Evolutionary conservation across 2,113 vertebrate genomes (phyloP).

Genomic region (Prunella fulvescens): DNA sequence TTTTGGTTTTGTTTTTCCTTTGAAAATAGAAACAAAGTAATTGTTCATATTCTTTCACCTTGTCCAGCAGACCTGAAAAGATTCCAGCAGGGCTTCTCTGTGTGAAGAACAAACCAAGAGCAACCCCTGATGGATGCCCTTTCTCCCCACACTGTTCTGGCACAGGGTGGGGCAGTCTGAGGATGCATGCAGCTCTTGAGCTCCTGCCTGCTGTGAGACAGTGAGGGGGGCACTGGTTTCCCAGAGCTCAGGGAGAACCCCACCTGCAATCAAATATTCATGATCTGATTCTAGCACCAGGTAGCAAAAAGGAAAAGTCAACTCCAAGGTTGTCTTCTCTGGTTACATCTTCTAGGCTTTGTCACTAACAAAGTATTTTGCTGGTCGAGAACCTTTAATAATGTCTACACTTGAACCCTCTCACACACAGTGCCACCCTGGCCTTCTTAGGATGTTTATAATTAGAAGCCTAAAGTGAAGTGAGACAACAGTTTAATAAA

Average conservation of each 20-base stretch:
- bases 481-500: neutral
- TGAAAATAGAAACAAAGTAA: neutral
- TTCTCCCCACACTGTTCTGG: neutral
- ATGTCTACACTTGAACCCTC: neutral
- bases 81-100: neutral
- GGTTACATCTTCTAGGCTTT: neutral
- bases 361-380: neutral
- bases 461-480: neutral
- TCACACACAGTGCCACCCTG: neutral
- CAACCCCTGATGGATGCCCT: rapidly evolving
- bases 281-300: neutral
- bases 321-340: neutral
- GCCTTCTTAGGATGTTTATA: neutral
- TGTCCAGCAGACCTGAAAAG: neutral
- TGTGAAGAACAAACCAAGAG: neutral
- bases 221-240: neutral
- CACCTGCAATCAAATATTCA: rapidly evolving
- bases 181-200: rapidly evolving
- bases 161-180: rapidly evolving
- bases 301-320: neutral
- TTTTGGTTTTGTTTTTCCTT: neutral
- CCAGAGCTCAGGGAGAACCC: neutral
- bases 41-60: neutral
- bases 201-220: rapidly evolving
- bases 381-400: neutral